Evolutionary conservation across 92 coral and sea anemone genomes (phyloP).

Genomic region (Metridium senile): DNA sequence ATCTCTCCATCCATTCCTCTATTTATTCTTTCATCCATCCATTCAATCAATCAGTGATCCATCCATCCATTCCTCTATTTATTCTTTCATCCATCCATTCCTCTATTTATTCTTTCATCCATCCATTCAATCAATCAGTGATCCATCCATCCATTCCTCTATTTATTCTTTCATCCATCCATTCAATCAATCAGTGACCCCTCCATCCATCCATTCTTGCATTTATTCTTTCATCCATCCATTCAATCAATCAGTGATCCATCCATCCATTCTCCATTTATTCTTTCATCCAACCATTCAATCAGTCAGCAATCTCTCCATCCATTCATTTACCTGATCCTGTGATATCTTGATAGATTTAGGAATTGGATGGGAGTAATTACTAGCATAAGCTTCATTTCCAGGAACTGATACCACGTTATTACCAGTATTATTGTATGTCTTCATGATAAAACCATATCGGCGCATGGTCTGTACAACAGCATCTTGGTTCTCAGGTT

Average conservation of each 20-base stretch:
- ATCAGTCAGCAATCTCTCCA: background rate
- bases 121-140: background rate
- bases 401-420: background rate
- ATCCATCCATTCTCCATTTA: background rate
- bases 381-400: conserved; percentile 21
- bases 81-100: background rate
- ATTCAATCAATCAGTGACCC: background rate
- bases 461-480: conserved; percentile 71
- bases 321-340: conserved; percentile 42
- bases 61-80: background rate
- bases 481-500: conserved; percentile 61
- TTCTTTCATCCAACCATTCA: too few species aligned
- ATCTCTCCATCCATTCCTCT: background rate
- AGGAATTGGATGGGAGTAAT: conserved; percentile 50
- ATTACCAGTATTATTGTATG: conserved; percentile 14
- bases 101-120: background rate
- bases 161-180: background rate
- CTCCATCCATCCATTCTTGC: background rate
- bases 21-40: background rate
- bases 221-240: background rate
- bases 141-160: background rate
- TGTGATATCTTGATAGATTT: conserved; percentile 66
- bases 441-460: conserved; percentile 54
- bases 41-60: background rate
- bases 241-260: background rate